Conservation (phyloP, 2,797 vertebrate genomes). For the Artibeus lituratus region DNA sequence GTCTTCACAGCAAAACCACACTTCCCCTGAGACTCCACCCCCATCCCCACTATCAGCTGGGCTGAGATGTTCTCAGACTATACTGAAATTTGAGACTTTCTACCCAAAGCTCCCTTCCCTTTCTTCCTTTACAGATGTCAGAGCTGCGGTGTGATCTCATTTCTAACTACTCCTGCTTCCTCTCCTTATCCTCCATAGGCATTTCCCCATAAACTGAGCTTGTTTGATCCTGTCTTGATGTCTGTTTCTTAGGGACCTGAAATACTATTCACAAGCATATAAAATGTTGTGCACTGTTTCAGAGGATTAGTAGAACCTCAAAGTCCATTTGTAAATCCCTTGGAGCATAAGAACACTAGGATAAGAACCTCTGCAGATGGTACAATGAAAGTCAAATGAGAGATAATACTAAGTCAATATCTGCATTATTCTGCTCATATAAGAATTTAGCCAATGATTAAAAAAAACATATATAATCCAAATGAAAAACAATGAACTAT, state of each 20-base stretch:
- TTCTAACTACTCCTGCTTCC: neutral
- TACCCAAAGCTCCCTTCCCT: neutral
- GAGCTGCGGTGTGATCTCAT: neutral
- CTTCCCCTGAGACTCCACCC: neutral
- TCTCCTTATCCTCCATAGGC: neutral
- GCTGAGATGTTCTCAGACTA: neutral
- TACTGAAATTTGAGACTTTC: neutral
- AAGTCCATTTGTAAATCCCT: neutral
- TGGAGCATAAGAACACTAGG: neutral
- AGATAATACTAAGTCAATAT: neutral
- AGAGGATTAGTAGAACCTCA: neutral
- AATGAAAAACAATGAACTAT: constrained; percentile 4
- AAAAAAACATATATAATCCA: neutral
- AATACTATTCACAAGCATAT: neutral
- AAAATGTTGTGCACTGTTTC: neutral
- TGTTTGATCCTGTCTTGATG: neutral
- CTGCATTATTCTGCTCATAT: neutral
- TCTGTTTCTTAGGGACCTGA: neutral
- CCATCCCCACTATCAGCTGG: neutral
- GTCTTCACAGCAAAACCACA: neutral
- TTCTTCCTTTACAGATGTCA: neutral
- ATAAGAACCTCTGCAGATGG: neutral
- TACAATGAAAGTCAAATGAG: neutral
- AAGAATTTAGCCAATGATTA: neutral
- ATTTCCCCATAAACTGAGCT: neutral